Base-by-base conservation (phyloP, 2,113 vertebrate genomes). In the Alaudala cheleensis region DNA sequence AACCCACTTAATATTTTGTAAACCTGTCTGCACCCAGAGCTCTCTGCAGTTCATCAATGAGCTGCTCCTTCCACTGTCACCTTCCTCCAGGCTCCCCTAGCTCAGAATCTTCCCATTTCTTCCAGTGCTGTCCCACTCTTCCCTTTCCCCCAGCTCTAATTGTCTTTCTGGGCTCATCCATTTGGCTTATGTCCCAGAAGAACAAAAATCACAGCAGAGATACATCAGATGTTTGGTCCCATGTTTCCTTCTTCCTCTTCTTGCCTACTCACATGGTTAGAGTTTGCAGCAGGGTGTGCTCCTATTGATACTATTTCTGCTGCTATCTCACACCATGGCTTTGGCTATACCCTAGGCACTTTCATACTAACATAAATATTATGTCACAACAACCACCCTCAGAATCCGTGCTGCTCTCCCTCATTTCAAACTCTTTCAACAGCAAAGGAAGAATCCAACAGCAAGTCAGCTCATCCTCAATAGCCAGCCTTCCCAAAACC, bases 121-220 rank as follows among this genome's bases (percentile, higher is more conserved):
- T 64, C 39, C 33, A 66, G 34, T 26, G 18, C 24, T 65, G 13
- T 50, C 34, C 34, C n/a, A 61, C 19, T 45, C 18, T 26, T 80
- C 13, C 56, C 51, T 76, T 73, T 57, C 31, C 53, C 23, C n/a
- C 49, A 39, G 34, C 22, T 86, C 44, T 33, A 12, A 65, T 18
- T 3, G 0, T 34, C 39, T 66, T 86, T 89, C 60, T 74, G 53
- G 56, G 49, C 3, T 66, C 4, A 1, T 40, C 45, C 53, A 33
- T 53, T 85, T 81, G 72, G 45, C 21, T 58, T 42, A 28, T 33
- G 34, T 70, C 44, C 18, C 45, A 72, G 33, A 85, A 42, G 50
- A 92, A 56, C 25, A 76, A 81, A 94, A 78, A 51, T 7, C 83
- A 79, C 39, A 74, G 57, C 61, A 86, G 47, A 39, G 33, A 77